phyloP scores from a whole-genome alignment of 2,797 vertebrate genomes.

The Acrossocheilus wenchowensis region DNA sequence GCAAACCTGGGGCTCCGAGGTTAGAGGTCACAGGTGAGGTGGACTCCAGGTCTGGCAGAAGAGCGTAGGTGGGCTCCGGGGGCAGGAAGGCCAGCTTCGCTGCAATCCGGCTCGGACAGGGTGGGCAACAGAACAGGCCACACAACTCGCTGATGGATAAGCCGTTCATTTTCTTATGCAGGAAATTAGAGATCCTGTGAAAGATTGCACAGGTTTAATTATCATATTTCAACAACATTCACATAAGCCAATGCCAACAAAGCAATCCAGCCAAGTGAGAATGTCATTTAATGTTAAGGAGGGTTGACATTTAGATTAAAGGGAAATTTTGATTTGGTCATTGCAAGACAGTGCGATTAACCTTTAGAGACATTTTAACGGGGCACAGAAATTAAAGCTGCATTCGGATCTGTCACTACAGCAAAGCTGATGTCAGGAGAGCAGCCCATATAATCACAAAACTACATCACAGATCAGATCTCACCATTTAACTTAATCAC shows the following conservation, averaged over 20 bases:
- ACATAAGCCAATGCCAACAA: not conserved
- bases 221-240: constrained; percentile 22
- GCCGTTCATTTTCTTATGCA: constrained; percentile 89
- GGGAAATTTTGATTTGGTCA: constrained; percentile 28
- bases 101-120: constrained; percentile 93
- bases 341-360: constrained; percentile 20
- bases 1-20: constrained; percentile 73
- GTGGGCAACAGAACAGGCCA: constrained; percentile 96
- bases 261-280: constrained; percentile 12
- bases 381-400: constrained; percentile 2
- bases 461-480: constrained; percentile 5
- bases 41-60: constrained; percentile 84
- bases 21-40: constrained; percentile 60
- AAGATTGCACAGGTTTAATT: not conserved
- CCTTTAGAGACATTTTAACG: constrained; percentile 32
- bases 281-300: constrained; percentile 30
- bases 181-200: constrained; percentile 50
- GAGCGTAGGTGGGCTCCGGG: constrained; percentile 91
- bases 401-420: not conserved
- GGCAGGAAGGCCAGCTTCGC: constrained; percentile 97
- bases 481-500: not conserved
- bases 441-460: not conserved
- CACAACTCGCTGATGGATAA: constrained; percentile 94
- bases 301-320: constrained; percentile 28
- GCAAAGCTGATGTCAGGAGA: constrained; percentile 8